Evolutionary conservation across 2,113 vertebrate species (phyloP), one percentile per base, ranked within the genome.

Genomic region (Forbesichthys agassizii): DNA sequence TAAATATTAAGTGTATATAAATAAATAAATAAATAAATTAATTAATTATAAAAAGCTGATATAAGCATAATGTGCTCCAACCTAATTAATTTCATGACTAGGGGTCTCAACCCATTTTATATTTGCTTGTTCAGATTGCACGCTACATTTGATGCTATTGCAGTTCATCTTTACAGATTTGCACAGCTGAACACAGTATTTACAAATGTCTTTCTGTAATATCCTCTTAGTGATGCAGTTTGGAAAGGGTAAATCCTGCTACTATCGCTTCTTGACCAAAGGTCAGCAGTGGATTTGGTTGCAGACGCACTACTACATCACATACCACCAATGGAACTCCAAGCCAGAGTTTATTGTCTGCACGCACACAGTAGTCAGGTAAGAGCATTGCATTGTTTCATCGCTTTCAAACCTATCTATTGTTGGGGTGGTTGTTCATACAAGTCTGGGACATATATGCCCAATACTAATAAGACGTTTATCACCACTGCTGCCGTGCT

Each of bases 311-410:
- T 95, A 94, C 87, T 96, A 95, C 90, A 94, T 94, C 80, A 95
- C 94, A 3, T 96, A 94, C 84, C 94, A 97, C 83, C 96, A 97
- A 86, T 97, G 96, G 96, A 97, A 95, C 82, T 97, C 94, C 88
- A 95, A 95, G 76, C 94, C 95, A 0, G 93, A 96, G 87, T 96
- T 95, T 81, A 94, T 95, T 4, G 94, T 96, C 81, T 95, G 93
- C 66, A 95, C 93, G n/a, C 92, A 96, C 82, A 94, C 90, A n/a
- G 93, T 95, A 3, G 92, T 95, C 75, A 95, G 94, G 94, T 94
- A 90, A 73, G 86, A 51, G 68, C 48, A 16, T 42, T 55, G 8
- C 33, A 5, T 56, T 33, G 16, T 33, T 48, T 53, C 7, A 8
- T 42, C 4, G 3, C 33, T 20, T 20, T 20, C 20, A 20, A 20